Evolutionary conservation across 2,113 vertebrate genomes (phyloP), one percentile per base, ranked within the genome.

Genomic region (Myocastor coypus): DNA sequence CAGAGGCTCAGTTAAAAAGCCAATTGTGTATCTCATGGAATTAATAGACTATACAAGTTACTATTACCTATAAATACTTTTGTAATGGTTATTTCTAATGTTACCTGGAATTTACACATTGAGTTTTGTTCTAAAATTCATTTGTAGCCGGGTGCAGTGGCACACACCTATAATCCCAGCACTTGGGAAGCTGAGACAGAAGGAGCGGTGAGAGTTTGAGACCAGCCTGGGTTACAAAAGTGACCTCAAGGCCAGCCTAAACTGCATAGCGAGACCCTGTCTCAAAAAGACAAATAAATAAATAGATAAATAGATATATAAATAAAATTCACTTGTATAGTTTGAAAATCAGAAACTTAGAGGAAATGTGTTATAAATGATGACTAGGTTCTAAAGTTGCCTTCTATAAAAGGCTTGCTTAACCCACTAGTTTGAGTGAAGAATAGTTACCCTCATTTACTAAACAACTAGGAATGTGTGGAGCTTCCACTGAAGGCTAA

Each of bases 101-200:
- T 7, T 86, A 13, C 26, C 12, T 78, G 55, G 30, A 87, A 26
- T 91, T 93, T 85, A 83, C 12, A 68, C 7, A 12, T 57, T 40
- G 24, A 40, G 1, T 94, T 94, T 97, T 96, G 20, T 94, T 92
- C 78, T 64, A 96, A 87, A 94, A 93, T 81, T 93, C 26, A 66
- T 78, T 68, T 69, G n/a, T 94, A 8, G 46, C 46, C 8, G 46
- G 46, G 46, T 46, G 46, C 8, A 8, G 46, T 46, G 46, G 46
- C 46, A 8, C 46, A 46, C 46, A 46, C 46, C 46, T 46, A 8
- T 46, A 46, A 46, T 46, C 46, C 46, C 46, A 46, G 46, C 46
- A 46, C 46, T 46, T 46, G 46, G 46, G 46, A 46, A 8, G 46
- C 46, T 46, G 46, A 46, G 46, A 8, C 46, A 46, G 5, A 8